Percentiles rank a stretch among this genome's conserved stretches.
These are phyloP conservation scores for Tiliqua scincoides DNA, from an alignment of 2,113 vertebrate species.

Conservation along the genomic window DNA sequence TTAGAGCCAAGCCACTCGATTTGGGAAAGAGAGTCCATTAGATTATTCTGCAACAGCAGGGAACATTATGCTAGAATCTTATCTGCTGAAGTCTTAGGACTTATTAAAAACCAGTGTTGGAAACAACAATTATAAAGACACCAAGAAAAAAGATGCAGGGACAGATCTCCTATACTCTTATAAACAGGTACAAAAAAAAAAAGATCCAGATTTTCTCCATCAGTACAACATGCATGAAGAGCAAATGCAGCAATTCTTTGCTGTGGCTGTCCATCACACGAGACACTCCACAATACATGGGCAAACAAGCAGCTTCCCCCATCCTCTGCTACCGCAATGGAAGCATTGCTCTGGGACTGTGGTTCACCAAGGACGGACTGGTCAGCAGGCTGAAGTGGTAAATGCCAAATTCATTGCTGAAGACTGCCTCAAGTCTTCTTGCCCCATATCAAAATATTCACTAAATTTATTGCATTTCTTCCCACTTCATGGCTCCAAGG, in stretches of 20 bases:
- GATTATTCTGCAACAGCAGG: neutral
- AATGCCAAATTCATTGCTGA: too few species aligned
- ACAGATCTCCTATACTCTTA: neutral
- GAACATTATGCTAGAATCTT: too few species aligned
- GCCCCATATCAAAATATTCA: neutral
- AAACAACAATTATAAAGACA: neutral
- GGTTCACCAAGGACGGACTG: too few species aligned
- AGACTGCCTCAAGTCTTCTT: too few species aligned
- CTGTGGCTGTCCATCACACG: neutral
- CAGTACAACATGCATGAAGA: neutral
- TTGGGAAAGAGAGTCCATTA: neutral
- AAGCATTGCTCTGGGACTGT: neutral
- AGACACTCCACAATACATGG: too few species aligned
- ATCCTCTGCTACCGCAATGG: neutral
- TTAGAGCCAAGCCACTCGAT: neutral
- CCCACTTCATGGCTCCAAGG: too few species aligned
- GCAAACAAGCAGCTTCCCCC: neutral
- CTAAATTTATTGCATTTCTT: neutral
- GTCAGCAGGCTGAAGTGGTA: rapidly evolving
- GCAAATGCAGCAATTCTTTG: neutral
- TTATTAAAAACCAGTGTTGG: neutral
- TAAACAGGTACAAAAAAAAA: neutral
- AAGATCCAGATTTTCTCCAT: neutral
- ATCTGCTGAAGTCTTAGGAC: neutral
- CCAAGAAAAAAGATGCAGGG: neutral